These are phyloP conservation scores for Fissipunctia ypsillon DNA, from an alignment of 2,888 invertebrate species.

Conservation along the genomic window DNA sequence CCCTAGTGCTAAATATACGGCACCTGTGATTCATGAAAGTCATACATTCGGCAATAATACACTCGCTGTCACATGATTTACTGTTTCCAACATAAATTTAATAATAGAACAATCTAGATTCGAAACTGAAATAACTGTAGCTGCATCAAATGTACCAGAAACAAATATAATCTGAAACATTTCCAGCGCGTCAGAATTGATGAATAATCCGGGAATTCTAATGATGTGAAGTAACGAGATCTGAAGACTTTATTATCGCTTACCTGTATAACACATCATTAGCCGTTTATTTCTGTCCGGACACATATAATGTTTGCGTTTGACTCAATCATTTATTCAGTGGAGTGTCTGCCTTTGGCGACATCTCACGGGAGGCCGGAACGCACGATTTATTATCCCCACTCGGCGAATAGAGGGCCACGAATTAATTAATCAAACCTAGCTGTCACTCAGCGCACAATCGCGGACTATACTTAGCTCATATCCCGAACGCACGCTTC, in stretches of 20 bases:
- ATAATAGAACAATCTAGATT: slow-evolving; percentile 55
- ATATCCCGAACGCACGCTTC: slow-evolving; percentile 79
- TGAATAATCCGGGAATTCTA: slow-evolving; percentile 79
- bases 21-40: slow-evolving; percentile 42
- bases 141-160: slow-evolving; percentile 50
- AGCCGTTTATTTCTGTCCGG: slow-evolving; percentile 87
- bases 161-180: slow-evolving; percentile 59
- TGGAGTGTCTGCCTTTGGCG: slow-evolving; percentile 81
- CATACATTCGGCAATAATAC: slow-evolving; percentile 46
- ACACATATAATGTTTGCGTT: slow-evolving; percentile 85
- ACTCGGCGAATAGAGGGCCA: slow-evolving; percentile 81
- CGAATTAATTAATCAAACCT: slow-evolving; percentile 90
- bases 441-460: slow-evolving; percentile 88
- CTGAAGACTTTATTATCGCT: slow-evolving; percentile 87
- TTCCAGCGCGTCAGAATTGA: slow-evolving; percentile 69
- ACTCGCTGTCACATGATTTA: slow-evolving; percentile 40
- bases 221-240: slow-evolving; percentile 83
- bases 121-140: slow-evolving; percentile 47
- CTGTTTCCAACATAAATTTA: slow-evolving; percentile 46
- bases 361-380: slow-evolving; percentile 89
- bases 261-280: slow-evolving; percentile 89
- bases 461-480: slow-evolving; percentile 83
- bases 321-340: slow-evolving; percentile 88
- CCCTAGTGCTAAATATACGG: slow-evolving; percentile 20
- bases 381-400: slow-evolving; percentile 88